phyloP scores from a whole-genome alignment of 2,888 invertebrate species.

The Xanthia icteritia region DNA sequence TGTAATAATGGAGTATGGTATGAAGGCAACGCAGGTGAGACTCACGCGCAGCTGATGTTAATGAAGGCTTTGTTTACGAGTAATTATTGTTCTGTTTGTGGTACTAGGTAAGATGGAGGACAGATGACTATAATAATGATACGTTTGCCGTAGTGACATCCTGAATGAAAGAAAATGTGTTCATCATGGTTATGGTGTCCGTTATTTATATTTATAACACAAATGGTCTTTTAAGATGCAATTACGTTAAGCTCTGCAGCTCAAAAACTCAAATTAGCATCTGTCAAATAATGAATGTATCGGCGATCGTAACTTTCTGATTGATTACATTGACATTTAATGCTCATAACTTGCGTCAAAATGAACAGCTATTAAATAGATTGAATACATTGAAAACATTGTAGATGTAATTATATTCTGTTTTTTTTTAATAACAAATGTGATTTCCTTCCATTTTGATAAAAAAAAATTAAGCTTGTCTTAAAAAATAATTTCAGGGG shows the following conservation, averaged over 20 bases:
- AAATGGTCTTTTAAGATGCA: background rate
- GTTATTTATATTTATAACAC: background rate
- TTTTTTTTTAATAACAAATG: background rate
- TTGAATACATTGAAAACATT: background rate
- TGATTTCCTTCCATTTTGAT: background rate
- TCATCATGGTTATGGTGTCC: slow-evolving; percentile 13
- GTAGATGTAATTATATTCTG: background rate
- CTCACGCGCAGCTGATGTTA: slow-evolving; percentile 63
- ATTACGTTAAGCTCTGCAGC: background rate
- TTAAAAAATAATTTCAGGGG: background rate
- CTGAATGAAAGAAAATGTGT: slow-evolving; percentile 34
- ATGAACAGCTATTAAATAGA: background rate
- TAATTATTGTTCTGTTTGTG: slow-evolving; percentile 45
- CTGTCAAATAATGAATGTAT: slow-evolving; percentile 17
- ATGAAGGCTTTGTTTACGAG: slow-evolving; percentile 58
- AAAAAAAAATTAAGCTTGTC: background rate
- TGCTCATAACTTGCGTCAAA: background rate
- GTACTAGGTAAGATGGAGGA: slow-evolving; percentile 11
- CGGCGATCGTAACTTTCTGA: background rate
- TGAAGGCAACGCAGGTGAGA: slow-evolving; percentile 61
- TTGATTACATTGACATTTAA: background rate
- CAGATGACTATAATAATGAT: slow-evolving; percentile 54
- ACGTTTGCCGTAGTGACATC: slow-evolving; percentile 45
- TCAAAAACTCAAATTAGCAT: no score
- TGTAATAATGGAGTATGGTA: slow-evolving; percentile 51